Evolutionary conservation across 2,113 vertebrate genomes (phyloP).

Genomic region (Beaufortia kweichowensis): DNA sequence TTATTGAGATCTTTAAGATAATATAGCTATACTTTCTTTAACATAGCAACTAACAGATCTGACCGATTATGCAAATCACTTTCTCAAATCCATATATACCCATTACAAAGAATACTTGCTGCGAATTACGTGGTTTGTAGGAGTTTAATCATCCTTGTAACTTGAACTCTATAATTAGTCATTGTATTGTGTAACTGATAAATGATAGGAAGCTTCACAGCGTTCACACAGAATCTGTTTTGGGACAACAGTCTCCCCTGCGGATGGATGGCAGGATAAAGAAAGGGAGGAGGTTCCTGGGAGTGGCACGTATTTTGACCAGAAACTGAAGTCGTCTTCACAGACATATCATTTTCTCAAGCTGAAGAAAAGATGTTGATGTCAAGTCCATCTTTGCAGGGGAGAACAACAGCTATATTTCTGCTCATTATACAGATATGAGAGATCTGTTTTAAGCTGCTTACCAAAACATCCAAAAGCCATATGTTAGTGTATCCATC

Average conservation of each 20-base stretch:
- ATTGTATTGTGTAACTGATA: constrained; percentile 37
- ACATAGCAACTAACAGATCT: too few relatives aligned
- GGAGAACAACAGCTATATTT: constrained; percentile 29
- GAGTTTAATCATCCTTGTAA: not conserved
- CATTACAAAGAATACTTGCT: not conserved
- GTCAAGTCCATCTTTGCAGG: constrained; percentile 29
- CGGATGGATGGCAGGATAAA: constrained; percentile 23
- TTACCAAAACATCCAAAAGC: not conserved
- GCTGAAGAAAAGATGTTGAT: constrained; percentile 32
- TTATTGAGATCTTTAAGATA: too few relatives aligned
- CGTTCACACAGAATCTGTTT: constrained; percentile 31
- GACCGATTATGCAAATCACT: too few relatives aligned
- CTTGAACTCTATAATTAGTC: constrained; percentile 16
- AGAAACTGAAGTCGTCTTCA: constrained; percentile 25
- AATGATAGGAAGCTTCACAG: constrained; percentile 33
- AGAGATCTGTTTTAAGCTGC: not conserved
- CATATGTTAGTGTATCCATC: not conserved
- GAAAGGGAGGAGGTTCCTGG: constrained; percentile 48
- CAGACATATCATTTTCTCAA: constrained; percentile 42
- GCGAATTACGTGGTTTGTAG: constrained; percentile 8
- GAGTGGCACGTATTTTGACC: constrained; percentile 29
- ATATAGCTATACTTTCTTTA: too few relatives aligned
- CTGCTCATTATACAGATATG: not conserved
- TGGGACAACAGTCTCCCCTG: not conserved
- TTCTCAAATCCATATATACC: too few relatives aligned